Evolutionary conservation across 2,797 vertebrate species (phyloP).

Genomic region (Lophius americanus): DNA sequence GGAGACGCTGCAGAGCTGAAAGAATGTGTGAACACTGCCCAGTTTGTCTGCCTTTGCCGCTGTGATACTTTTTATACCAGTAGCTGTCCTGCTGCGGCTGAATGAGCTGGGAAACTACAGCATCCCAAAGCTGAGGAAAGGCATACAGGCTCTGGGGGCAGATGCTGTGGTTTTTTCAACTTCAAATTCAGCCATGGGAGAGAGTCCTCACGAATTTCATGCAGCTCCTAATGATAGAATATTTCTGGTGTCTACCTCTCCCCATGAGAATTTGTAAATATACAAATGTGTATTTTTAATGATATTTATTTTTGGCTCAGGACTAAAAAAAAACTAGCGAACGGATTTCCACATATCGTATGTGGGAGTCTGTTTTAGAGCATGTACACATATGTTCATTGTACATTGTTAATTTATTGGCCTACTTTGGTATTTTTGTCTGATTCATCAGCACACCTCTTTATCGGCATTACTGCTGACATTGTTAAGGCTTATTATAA

Average conservation of each 20-base stretch:
- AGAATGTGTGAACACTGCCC: slow-evolving; percentile 76
- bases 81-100: slow-evolving; percentile 46
- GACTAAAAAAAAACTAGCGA: slow-evolving; percentile 17
- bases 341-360: slow-evolving; percentile 16
- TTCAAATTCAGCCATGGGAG: slow-evolving; percentile 35
- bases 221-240: slow-evolving; percentile 28
- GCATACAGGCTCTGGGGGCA: slow-evolving; percentile 30
- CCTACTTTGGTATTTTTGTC: slow-evolving; percentile 52
- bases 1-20: slow-evolving; percentile 70
- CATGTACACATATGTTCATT: slow-evolving; percentile 13
- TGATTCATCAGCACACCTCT: neutral
- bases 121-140: slow-evolving; percentile 57
- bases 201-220: slow-evolving; percentile 44
- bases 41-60: slow-evolving; percentile 62
- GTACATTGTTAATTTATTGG: slow-evolving; percentile 20
- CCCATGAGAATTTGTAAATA: slow-evolving; percentile 22
- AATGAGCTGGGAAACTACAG: slow-evolving; percentile 62
- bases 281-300: neutral
- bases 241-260: slow-evolving; percentile 27
- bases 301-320: slow-evolving; percentile 23
- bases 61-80: slow-evolving; percentile 70
- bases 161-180: slow-evolving; percentile 36
- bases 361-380: neutral
- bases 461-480: slow-evolving; percentile 9
- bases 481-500: neutral